Percentiles rank a stretch among this genome's conserved stretches.
These are phyloP conservation scores for Fragum whitleyi DNA, from an alignment of 2,888 invertebrate species.

Conservation along the genomic window DNA sequence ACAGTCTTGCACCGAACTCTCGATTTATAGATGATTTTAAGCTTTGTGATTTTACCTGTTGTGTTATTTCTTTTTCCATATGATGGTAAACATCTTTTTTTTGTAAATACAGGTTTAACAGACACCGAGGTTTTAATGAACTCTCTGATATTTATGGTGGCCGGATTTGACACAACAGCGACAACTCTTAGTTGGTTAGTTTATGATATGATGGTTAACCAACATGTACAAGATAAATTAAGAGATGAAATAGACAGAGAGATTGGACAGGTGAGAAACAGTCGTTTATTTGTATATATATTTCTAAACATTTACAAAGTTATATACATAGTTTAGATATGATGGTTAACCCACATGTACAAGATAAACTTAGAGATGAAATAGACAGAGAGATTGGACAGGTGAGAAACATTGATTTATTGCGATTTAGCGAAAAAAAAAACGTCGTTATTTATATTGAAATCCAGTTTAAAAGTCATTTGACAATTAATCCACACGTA, in stretches of 20 bases:
- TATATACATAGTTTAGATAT: too few relatives aligned
- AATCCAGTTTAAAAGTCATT: too few relatives aligned
- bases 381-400: slow-evolving; percentile 42
- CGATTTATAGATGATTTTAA: too few relatives aligned
- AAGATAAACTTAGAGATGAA: slow-evolving; percentile 65
- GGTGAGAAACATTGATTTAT: too few relatives aligned
- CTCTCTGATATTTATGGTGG: slow-evolving; percentile 74
- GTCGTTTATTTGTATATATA: slow-evolving; percentile 20
- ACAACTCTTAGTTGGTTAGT: slow-evolving; percentile 65
- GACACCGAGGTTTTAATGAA: slow-evolving; percentile 72
- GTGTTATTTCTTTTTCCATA: too few relatives aligned
- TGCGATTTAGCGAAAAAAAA: too few relatives aligned
- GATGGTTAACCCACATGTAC: slow-evolving; percentile 67
- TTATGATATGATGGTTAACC: slow-evolving; percentile 59
- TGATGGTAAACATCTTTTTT: too few relatives aligned
- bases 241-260: slow-evolving; percentile 50
- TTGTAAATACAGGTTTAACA: slow-evolving; percentile 61
- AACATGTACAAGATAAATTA: slow-evolving; percentile 69
- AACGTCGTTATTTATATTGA: too few relatives aligned
- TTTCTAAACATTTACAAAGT: too few relatives aligned
- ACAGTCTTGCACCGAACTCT: too few relatives aligned
- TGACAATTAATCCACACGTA: slow-evolving; percentile 67
- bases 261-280: not conserved
- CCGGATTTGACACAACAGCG: slow-evolving; percentile 77
- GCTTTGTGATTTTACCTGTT: too few relatives aligned